Evolutionary conservation across 2,113 vertebrate species (phyloP).

Genomic region (Leiothrix lutea): DNA sequence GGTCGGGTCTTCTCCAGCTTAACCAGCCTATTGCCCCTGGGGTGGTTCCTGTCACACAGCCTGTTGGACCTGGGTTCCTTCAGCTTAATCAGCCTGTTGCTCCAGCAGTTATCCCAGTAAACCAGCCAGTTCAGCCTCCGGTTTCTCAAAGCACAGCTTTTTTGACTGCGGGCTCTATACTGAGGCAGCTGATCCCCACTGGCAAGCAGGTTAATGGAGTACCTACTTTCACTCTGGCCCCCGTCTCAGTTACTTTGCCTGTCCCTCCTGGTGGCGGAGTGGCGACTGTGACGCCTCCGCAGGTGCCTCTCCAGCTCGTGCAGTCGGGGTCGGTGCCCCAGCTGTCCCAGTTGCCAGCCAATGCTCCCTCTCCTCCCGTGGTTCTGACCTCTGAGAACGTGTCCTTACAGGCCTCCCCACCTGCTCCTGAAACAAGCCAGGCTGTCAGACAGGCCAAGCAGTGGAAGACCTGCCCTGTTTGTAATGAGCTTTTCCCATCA

Average conservation of each 20-base stretch:
- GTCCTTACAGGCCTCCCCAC: neutral
- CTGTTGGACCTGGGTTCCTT: constrained; percentile 73
- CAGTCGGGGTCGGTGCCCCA: constrained; percentile 71
- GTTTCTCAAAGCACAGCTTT: constrained; percentile 79
- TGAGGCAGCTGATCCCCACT: constrained; percentile 90
- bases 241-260: constrained; percentile 85
- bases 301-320: constrained; percentile 73
- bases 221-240: constrained; percentile 90
- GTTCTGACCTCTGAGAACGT: constrained; percentile 31
- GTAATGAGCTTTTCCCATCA: constrained; percentile 93
- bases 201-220: constrained; percentile 94
- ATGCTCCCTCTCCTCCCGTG: constrained; percentile 68
- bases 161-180: constrained; percentile 84
- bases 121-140: constrained; percentile 50
- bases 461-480: constrained; percentile 94
- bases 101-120: constrained; percentile 71
- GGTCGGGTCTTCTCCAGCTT: constrained; percentile 72
- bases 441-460: constrained; percentile 85
- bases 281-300: constrained; percentile 62
- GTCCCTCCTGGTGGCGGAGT: constrained; percentile 63
- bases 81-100: constrained; percentile 75
- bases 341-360: constrained; percentile 51
- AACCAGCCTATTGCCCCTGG: constrained; percentile 72
- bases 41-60: constrained; percentile 74
- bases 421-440: constrained; percentile 16